Evolutionary conservation across 2,888 invertebrate genomes (phyloP), one percentile per base, ranked within the genome.

Genomic region (Timema cristinae): DNA sequence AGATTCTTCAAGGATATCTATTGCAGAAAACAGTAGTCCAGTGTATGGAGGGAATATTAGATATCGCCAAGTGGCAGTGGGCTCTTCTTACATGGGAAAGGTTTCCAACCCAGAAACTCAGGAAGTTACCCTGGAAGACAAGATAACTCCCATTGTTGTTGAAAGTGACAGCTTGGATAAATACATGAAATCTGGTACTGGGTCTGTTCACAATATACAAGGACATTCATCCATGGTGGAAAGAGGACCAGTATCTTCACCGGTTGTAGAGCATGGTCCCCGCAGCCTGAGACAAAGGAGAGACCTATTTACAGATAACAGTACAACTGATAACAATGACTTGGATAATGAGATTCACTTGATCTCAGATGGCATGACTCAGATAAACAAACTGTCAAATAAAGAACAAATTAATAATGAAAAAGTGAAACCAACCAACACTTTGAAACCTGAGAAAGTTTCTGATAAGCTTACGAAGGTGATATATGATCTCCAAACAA

Each of bases 221-320:
- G 9, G 47, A 13, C 32, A 63, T 5, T 7, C 47, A 47, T 48
- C 63, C 10, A 47, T 48, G 48, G 63, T 32, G 32, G 50, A 61
- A 50, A 69, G 50, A 50, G 69, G 63, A 6, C 11, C 69, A 7
- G 7, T 66, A n/a, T n/a, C 10, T 11, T 51, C 61, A 66, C 63
- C 51, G 7, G 13, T 50, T n/a, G 51, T 83, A 2, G 84, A 84
- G 74, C 84, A 84, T 69, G 84, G 84, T 0, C 84, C 84, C 1
- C 80, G 84, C 71, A 79, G 78, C 5, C 68, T 82, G 67, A 79
- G 79, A 50, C 67, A n/a, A 13, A 59, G 61, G 50, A 48, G 71
- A 56, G 56, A 50, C 10, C 47, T 47, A 13, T 7, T 32, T 10
- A 13, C 63, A 16, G 63, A 63, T 7, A 32, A 32, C 32, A 32